phyloP scores from a whole-genome alignment of 2,888 invertebrate genomes.

The Drosophila flavopinicola region DNA sequence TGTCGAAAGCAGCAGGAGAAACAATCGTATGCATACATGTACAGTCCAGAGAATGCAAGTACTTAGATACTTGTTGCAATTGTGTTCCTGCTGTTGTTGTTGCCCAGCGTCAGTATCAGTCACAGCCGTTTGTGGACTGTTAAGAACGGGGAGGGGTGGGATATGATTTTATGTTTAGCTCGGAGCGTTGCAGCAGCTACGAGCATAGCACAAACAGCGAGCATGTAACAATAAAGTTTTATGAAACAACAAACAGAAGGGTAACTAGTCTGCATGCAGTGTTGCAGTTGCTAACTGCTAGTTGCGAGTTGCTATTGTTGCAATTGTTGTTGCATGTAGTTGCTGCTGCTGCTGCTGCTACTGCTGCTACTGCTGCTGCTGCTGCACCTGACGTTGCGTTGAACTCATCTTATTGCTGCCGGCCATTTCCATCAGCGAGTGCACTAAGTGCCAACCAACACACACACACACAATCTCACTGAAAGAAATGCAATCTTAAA shows the following conservation, averaged over 20 bases:
- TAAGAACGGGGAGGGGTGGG: slow-evolving; percentile 2
- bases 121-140: slow-evolving; percentile 34
- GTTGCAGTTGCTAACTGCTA: slow-evolving; percentile 13
- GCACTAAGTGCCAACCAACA: slow-evolving; percentile 59
- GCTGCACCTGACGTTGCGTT: slow-evolving; percentile 73
- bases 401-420: slow-evolving; percentile 69
- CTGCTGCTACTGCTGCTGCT: slow-evolving; percentile 54
- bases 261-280: slow-evolving; percentile 33
- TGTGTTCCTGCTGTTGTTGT: slow-evolving; percentile 20
- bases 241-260: slow-evolving; percentile 64
- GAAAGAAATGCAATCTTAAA: too few species aligned
- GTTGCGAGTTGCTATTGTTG: slow-evolving; percentile 23
- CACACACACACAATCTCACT: slow-evolving; percentile 8
- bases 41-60: background rate
- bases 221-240: slow-evolving; percentile 71
- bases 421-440: slow-evolving; percentile 67
- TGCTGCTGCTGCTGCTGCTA: slow-evolving; percentile 41
- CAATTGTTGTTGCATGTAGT: slow-evolving; percentile 9
- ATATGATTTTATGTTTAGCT: slow-evolving; percentile 63
- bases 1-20: background rate
- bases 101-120: slow-evolving; percentile 48
- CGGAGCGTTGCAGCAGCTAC: slow-evolving; percentile 41
- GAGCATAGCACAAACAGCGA: slow-evolving; percentile 38
- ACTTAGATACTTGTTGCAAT: slow-evolving; percentile 24
- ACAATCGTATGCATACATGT: background rate